phyloP scores from a whole-genome alignment of 2,113 vertebrate species.

The Strigops habroptila region DNA sequence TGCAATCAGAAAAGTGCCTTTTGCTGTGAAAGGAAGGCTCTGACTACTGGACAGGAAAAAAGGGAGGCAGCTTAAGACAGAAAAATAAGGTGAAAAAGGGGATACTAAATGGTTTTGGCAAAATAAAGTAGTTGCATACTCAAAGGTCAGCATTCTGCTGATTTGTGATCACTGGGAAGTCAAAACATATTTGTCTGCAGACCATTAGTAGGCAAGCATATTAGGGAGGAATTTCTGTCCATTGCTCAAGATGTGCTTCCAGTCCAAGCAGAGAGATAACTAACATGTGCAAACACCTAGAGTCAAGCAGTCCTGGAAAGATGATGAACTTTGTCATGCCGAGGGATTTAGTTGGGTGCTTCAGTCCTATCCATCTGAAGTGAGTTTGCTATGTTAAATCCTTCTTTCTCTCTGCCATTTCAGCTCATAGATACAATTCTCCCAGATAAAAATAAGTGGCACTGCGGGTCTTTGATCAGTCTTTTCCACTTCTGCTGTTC shows the following conservation, averaged over 20 bases:
- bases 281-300: background rate
- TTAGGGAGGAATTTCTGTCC: background rate
- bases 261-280: background rate
- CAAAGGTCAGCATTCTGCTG: background rate
- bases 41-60: background rate
- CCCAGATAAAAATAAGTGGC: background rate
- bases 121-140: background rate
- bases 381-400: background rate
- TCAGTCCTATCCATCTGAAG: background rate
- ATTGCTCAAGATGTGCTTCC: rapidly evolving
- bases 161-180: background rate
- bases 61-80: no score
- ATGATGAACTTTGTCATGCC: background rate
- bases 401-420: background rate
- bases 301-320: background rate
- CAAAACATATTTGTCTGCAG: background rate
- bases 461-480: background rate
- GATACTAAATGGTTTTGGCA: background rate
- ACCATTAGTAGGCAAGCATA: background rate
- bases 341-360: background rate
- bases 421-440: background rate
- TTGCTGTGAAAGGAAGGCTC: background rate
- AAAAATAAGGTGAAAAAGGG: background rate
- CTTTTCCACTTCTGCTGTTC: background rate
- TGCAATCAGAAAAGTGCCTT: background rate